A percentile compares a stretch with the other conserved stretches of the same genome.
These are phyloP conservation scores for Globodera ellingtonae DNA, from an alignment of 1,140 invertebrate genomes.

Conservation along the genomic window DNA sequence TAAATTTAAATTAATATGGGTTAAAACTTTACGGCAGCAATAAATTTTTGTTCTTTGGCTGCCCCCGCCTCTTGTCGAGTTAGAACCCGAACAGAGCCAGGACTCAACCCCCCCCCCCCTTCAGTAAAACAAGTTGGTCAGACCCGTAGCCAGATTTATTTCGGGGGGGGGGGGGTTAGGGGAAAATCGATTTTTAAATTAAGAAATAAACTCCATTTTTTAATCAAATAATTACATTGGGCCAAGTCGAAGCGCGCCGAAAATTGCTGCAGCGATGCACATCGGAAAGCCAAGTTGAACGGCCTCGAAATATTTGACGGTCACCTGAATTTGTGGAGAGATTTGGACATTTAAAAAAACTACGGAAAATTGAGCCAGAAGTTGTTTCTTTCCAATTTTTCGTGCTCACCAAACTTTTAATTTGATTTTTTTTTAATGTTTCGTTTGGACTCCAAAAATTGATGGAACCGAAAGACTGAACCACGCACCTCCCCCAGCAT, in stretches of 20 bases:
- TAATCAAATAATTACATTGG: conserved; percentile 65
- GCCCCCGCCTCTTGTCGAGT: too few species aligned
- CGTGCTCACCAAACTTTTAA: too few species aligned
- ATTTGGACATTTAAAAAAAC: background rate
- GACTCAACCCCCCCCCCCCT: too few species aligned
- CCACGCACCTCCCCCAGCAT: conserved; percentile 81
- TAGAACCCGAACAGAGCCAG: too few species aligned
- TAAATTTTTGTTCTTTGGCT: too few species aligned
- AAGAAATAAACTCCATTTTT: too few species aligned
- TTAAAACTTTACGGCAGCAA: too few species aligned
- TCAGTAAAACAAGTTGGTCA: too few species aligned
- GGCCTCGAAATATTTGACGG: conserved; percentile 70
- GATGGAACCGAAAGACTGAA: conserved; percentile 70
- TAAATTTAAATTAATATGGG: too few species aligned
- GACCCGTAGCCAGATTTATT: too few species aligned
- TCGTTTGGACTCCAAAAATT: conserved; percentile 5
- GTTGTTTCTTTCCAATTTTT: background rate
- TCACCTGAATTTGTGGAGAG: conserved; percentile 13
- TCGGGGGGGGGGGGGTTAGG: too few species aligned
- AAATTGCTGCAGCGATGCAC: conserved; percentile 66
- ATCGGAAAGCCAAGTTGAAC: conserved; percentile 68
- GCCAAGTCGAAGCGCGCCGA: conserved; percentile 67
- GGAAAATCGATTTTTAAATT: too few species aligned
- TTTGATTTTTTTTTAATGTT: background rate
- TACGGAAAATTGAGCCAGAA: background rate